Evolutionary conservation across 64 coral and sea anemone genomes (phyloP).

Genomic region (Dendrophyllia cribrosa): DNA sequence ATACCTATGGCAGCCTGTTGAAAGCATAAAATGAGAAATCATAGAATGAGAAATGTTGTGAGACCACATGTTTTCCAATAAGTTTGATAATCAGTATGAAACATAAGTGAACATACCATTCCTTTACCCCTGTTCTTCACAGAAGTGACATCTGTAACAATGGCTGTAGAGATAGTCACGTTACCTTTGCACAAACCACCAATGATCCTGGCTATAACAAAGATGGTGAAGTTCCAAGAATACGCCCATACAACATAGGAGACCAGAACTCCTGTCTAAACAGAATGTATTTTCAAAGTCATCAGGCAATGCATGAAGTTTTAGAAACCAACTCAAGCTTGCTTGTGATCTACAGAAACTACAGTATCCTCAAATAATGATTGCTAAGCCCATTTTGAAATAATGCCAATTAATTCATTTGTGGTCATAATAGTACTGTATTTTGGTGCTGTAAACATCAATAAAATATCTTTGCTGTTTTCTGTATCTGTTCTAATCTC

Average conservation of each 20-base stretch:
- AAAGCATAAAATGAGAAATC: background rate
- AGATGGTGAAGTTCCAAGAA: constrained; percentile 95
- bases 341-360: no score
- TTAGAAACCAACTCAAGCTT: background rate
- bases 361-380: no score
- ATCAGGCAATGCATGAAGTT: background rate
- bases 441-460: no score
- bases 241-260: constrained; percentile 89
- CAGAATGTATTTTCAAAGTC: background rate
- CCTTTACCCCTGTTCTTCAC: constrained; percentile 88
- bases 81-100: no score
- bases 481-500: no score
- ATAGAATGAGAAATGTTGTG: no score
- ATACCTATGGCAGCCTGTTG: constrained; percentile 90
- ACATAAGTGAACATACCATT: constrained; percentile 65
- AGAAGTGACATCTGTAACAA: constrained; percentile 88
- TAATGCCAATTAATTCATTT: no score
- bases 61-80: no score
- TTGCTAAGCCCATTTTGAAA: no score
- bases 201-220: constrained; percentile 93
- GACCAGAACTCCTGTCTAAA: constrained; percentile 85
- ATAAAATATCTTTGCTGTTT: no score
- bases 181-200: constrained; percentile 97
- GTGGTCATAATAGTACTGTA: no score
- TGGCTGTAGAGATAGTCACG: constrained; percentile 92